Percentiles rank a stretch among this genome's conserved stretches.
phyloP scores from a whole-genome alignment of 2,888 invertebrate species.

The Trachelus troglodyta region DNA sequence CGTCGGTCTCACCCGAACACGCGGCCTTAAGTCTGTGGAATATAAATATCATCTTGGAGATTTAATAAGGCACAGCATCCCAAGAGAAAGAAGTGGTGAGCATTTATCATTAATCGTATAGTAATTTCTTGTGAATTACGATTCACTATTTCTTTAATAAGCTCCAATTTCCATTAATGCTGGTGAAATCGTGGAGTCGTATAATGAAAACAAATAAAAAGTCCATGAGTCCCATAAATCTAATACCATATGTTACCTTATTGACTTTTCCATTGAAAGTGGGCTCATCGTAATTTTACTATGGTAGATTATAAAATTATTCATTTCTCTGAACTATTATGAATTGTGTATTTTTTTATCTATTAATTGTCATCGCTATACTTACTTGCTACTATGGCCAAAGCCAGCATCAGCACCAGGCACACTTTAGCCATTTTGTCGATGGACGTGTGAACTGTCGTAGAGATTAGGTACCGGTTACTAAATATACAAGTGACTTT shows the following conservation, averaged over 20 bases:
- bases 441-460: background rate
- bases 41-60: background rate
- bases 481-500: background rate
- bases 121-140: background rate
- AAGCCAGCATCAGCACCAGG: constrained; percentile 42
- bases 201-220: background rate
- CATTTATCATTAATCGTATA: background rate
- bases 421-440: constrained; percentile 44
- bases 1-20: background rate
- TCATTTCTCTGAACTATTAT: background rate
- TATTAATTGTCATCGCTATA: constrained; percentile 25
- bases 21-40: background rate
- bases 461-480: background rate
- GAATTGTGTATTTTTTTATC: background rate
- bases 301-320: background rate
- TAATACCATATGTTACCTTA: background rate
- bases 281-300: background rate
- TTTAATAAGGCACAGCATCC: background rate
- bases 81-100: background rate
- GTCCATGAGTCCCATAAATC: background rate
- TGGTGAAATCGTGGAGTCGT: background rate
- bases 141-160: background rate
- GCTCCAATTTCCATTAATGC: background rate
- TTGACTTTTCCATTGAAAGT: background rate
- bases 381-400: constrained; percentile 49